Conservation (phyloP, 1,140 invertebrate genomes). For the Aphaenogaster ashmeadi region DNA sequence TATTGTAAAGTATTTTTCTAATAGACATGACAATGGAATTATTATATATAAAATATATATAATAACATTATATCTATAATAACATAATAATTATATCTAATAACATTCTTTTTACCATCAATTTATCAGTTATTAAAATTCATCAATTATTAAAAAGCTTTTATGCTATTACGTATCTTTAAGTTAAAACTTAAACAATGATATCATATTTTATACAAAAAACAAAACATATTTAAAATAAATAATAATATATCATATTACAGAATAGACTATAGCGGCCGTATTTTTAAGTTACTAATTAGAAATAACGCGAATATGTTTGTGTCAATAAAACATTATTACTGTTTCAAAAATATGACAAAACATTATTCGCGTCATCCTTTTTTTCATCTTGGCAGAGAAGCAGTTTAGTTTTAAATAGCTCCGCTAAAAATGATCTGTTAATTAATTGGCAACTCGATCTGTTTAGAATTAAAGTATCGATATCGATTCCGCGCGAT, state of each 20-base stretch:
- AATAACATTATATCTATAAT: not conserved
- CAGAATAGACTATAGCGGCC: not conserved
- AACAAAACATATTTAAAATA: not conserved
- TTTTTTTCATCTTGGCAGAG: constrained; percentile 24
- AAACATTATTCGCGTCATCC: constrained; percentile 4
- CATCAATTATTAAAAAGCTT: not conserved
- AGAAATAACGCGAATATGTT: not conserved
- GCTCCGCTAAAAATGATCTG: not conserved
- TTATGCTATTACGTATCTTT: not conserved
- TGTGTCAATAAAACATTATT: constrained; percentile 17
- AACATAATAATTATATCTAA: not conserved
- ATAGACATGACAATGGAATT: not conserved
- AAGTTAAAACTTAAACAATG: not conserved
- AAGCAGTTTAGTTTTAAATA: constrained; percentile 40
- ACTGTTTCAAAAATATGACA: not conserved
- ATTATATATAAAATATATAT: not conserved
- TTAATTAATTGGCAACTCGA: not conserved
- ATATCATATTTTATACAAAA: not conserved
- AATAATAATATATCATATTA: constrained; percentile 2
- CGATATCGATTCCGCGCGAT: not conserved
- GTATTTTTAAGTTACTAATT: not conserved
- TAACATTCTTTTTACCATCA: not conserved
- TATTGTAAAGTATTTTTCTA: constrained; percentile 22
- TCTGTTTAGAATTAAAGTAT: constrained; percentile 16
- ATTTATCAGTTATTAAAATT: not conserved